Evolutionary conservation across 2,113 vertebrate genomes (phyloP).

Genomic region (Strix aluco): DNA sequence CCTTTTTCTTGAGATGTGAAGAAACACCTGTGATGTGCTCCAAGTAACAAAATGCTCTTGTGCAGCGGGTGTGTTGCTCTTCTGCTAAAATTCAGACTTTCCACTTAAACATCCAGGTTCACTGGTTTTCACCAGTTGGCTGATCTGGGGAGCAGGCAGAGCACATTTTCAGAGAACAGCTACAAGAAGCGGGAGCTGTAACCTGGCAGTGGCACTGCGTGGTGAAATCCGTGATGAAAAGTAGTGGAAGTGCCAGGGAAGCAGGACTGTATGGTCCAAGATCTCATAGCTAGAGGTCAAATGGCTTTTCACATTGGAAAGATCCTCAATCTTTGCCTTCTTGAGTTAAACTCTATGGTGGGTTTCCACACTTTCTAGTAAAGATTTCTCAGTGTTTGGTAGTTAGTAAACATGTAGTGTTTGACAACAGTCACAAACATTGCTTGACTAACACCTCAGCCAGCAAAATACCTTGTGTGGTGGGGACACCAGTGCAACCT

Average conservation of each 20-base stretch:
- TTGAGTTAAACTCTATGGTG: neutral
- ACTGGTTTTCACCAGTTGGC: neutral
- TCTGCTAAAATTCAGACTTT: neutral
- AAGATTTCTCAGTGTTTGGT: neutral
- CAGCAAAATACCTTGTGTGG: neutral
- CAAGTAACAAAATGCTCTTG: neutral
- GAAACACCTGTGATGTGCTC: neutral
- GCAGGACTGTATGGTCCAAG: neutral
- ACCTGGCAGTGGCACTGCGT: neutral
- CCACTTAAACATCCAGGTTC: neutral
- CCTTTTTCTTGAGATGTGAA: neutral
- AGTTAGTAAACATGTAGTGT: neutral
- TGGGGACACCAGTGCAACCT: neutral
- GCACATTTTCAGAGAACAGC: neutral
- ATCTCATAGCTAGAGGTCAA: neutral
- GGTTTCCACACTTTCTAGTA: neutral
- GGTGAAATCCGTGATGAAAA: neutral
- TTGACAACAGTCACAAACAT: neutral
- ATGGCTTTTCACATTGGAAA: neutral
- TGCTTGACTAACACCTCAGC: neutral
- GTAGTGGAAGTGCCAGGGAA: neutral
- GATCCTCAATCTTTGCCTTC: neutral
- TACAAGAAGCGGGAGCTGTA: neutral
- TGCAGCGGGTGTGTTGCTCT: rapidly evolving
- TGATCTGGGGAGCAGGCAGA: neutral